Percentiles rank a stretch among this genome's conserved stretches.
Conservation (phyloP, 1,140 invertebrate species). For the Hyles euphorbiae region DNA sequence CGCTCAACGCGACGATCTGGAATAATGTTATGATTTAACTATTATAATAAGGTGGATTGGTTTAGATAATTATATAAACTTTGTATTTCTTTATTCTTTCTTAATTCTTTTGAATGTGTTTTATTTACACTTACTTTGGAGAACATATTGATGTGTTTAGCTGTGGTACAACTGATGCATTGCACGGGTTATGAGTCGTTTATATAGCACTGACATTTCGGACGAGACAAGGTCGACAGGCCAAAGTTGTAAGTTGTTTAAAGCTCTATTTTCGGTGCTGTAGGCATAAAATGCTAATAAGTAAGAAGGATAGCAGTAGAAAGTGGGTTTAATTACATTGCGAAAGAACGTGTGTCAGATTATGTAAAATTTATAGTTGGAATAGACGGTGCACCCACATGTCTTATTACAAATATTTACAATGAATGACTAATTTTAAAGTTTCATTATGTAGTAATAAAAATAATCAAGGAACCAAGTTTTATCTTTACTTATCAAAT, state of each 20-base stretch:
- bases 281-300: no score
- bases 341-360: no score
- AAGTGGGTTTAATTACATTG: no score
- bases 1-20: slow-evolving; percentile 44
- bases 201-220: slow-evolving; percentile 28
- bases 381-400: no score
- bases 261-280: slow-evolving; percentile 13
- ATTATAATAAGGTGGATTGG: not conserved
- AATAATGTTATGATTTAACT: slow-evolving; percentile 13
- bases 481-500: no score
- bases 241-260: slow-evolving; percentile 22
- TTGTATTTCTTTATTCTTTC: no score
- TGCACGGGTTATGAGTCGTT: slow-evolving; percentile 13
- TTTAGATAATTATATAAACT: not conserved
- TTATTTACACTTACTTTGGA: slow-evolving; percentile 26
- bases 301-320: no score
- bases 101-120: not conserved
- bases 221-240: slow-evolving; percentile 28
- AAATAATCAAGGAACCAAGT: no score
- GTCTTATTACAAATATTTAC: no score
- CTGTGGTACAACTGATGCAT: slow-evolving; percentile 30
- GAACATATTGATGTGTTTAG: slow-evolving; percentile 33
- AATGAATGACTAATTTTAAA: no score
- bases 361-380: no score
- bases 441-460: no score